A percentile compares a stretch with the other conserved stretches of the same genome.
Conservation (phyloP, 1,140 invertebrate species). For the Drosophila setifemur region DNA sequence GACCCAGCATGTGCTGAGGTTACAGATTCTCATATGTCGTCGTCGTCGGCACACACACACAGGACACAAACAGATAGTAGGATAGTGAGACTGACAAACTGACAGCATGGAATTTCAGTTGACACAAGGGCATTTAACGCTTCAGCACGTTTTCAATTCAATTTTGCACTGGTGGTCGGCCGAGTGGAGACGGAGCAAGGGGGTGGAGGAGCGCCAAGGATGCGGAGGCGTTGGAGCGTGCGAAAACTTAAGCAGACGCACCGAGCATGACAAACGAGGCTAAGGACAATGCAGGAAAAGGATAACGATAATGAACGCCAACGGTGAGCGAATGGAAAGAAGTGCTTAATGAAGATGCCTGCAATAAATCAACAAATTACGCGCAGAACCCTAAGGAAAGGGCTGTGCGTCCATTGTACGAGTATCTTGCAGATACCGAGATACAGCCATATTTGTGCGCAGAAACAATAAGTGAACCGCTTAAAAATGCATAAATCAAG, state of each 20-base stretch:
- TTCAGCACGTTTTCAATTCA: conserved; percentile 82
- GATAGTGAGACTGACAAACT: conserved; percentile 2
- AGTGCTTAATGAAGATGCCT: conserved; percentile 51
- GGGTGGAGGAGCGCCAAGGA: conserved; percentile 57
- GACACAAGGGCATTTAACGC: conserved; percentile 82
- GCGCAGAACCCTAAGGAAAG: conserved; percentile 69
- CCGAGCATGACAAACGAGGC: conserved; percentile 74
- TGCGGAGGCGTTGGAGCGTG: conserved; percentile 71
- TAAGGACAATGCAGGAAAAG: conserved; percentile 42
- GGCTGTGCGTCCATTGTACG: conserved; percentile 17
- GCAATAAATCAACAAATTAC: conserved; percentile 79
- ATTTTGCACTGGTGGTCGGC: conserved; percentile 75
- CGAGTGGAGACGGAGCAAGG: not conserved
- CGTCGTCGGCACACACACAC: conserved; percentile 9
- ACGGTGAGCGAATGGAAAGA: conserved; percentile 56
- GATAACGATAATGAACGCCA: conserved; percentile 65
- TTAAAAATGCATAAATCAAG: conserved; percentile 82
- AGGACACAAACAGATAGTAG: not conserved
- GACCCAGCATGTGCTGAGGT: conserved; percentile 73
- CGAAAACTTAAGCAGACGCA: conserved; percentile 76
- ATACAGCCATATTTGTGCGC: conserved; percentile 59
- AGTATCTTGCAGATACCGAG: conserved; percentile 49
- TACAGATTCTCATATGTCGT: conserved; percentile 81
- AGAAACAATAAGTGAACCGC: conserved; percentile 82
- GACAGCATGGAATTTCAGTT: conserved; percentile 39